These are phyloP conservation scores for Mimumesa dahlbomi DNA, from an alignment of 2,888 invertebrate species.

Conservation along the genomic window DNA sequence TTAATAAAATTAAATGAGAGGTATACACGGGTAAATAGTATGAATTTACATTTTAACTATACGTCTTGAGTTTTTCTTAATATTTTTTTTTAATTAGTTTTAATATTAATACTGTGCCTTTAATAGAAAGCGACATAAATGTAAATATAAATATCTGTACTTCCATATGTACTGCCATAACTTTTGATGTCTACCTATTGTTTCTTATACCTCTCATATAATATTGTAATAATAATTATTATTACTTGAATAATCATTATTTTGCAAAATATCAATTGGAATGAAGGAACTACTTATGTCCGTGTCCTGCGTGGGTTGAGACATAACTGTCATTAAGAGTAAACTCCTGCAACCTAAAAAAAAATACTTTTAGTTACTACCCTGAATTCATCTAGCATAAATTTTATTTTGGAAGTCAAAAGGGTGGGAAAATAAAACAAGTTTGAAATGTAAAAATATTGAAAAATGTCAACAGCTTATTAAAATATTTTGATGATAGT, in stretches of 20 bases:
- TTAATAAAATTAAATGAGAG: constrained; percentile 5
- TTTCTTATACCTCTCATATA: constrained; percentile 21
- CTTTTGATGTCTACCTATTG: too few relatives aligned
- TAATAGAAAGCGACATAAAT: too few relatives aligned
- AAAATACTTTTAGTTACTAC: neutral
- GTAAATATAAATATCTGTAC: too few relatives aligned
- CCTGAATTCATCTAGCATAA: neutral
- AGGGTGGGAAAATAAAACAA: too few relatives aligned
- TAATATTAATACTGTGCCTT: too few relatives aligned
- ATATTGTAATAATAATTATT: constrained; percentile 16
- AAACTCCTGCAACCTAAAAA: neutral
- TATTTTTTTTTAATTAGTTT: too few relatives aligned
- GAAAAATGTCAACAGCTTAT: too few relatives aligned
- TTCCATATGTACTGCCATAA: too few relatives aligned
- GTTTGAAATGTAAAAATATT: too few relatives aligned
- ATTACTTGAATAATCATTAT: constrained; percentile 40
- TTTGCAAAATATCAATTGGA: constrained; percentile 12
- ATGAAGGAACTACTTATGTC: constrained; percentile 61
- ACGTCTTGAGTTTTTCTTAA: too few relatives aligned
- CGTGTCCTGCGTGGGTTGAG: constrained; percentile 62
- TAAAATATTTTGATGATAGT: too few relatives aligned
- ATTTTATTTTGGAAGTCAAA: too few relatives aligned
- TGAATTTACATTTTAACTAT: neutral
- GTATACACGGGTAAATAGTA: constrained; percentile 1
- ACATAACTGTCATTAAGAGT: constrained; percentile 15